These are phyloP conservation scores for Melanotaenia trifasciata DNA, from an alignment of 2,797 vertebrate genomes.

Conservation along the genomic window DNA sequence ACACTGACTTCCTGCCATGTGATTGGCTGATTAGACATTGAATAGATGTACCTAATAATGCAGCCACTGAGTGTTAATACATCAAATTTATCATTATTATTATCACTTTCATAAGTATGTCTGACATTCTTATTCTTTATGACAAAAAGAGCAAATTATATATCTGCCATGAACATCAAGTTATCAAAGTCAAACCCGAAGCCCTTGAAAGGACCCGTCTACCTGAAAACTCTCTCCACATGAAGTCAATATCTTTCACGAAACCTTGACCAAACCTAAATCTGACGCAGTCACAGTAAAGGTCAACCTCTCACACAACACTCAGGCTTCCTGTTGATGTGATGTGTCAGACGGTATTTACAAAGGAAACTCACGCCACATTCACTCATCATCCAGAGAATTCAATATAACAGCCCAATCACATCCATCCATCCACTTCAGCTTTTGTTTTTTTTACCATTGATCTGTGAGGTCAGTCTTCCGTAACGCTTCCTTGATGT, in stretches of 20 bases:
- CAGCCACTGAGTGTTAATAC: not conserved
- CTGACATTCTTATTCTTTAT: not conserved
- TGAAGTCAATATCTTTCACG: not conserved
- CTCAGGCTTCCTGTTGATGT: constrained; percentile 1
- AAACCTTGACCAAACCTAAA: not conserved
- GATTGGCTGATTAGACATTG: no score
- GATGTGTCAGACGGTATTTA: not conserved
- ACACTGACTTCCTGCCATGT: no score
- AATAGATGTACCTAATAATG: no score
- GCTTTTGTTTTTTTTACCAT: constrained; percentile 14
- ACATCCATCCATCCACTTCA: constrained; percentile 12
- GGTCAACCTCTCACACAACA: not conserved
- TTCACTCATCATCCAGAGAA: not conserved
- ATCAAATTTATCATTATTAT: not conserved
- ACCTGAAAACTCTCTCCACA: not conserved
- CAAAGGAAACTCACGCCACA: not conserved
- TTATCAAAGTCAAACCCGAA: not conserved
- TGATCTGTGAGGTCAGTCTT: constrained; percentile 23
- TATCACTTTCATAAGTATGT: no score
- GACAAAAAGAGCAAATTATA: not conserved
- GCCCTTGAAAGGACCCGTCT: not conserved
- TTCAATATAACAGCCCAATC: constrained; percentile 11
- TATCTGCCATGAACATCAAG: not conserved
- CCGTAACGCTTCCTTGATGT: constrained; percentile 26
- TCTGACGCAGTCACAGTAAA: not conserved